A percentile compares a stretch with the other conserved stretches of the same genome.
Evolutionary conservation across 2,797 vertebrate species (phyloP).

Genomic region (Perdix hodgsoniae): DNA sequence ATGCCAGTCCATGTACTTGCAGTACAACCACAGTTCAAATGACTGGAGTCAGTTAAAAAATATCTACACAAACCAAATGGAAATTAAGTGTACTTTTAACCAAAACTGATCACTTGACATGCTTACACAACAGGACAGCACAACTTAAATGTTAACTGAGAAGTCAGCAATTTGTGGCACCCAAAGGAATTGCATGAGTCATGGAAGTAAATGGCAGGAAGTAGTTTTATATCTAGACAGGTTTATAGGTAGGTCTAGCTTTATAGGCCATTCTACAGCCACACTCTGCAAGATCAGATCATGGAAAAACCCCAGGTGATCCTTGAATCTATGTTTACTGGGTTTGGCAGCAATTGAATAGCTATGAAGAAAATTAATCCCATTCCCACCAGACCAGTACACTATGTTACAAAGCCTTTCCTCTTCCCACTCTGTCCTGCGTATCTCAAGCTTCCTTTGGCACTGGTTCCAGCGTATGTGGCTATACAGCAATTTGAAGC

Average conservation of each 20-base stretch:
- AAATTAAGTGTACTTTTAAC: background rate
- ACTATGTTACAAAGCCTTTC: background rate
- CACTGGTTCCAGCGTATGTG: background rate
- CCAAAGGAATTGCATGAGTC: background rate
- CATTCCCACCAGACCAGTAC: background rate
- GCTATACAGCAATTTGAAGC: background rate
- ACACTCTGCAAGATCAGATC: background rate
- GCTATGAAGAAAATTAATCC: background rate
- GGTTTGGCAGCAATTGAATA: background rate
- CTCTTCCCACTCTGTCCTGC: background rate
- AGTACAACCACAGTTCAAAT: background rate
- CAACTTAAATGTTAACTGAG: background rate
- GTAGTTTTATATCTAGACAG: background rate
- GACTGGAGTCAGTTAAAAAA: background rate
- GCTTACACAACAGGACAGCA: background rate
- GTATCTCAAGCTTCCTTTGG: background rate
- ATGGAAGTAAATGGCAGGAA: background rate
- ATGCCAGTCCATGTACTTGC: background rate
- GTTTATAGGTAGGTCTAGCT: background rate
- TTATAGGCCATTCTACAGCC: background rate
- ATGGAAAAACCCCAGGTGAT: background rate
- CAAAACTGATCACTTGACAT: background rate
- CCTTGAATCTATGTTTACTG: background rate
- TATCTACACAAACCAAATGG: background rate
- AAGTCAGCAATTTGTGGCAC: slow-evolving; percentile 13